A percentile compares a stretch with the other conserved stretches of the same genome.
Evolutionary conservation across 1,140 invertebrate species (phyloP).

Genomic region (Drosophila tani): DNA sequence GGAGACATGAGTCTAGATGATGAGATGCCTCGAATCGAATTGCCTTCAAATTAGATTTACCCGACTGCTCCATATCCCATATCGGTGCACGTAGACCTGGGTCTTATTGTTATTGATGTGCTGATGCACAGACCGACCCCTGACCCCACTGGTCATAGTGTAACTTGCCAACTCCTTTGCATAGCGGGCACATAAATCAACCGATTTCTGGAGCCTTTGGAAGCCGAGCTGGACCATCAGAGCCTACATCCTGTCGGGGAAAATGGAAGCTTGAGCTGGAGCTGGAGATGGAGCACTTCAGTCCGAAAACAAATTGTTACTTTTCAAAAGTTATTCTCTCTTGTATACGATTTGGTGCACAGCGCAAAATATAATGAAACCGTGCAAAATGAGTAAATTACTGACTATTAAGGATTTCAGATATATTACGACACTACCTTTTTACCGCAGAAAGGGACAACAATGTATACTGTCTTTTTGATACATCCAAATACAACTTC

Average conservation of each 20-base stretch:
- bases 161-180: slow-evolving; percentile 6
- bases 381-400: too few species aligned
- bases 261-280: not conserved
- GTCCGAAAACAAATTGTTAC: too few species aligned
- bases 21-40: slow-evolving; percentile 34
- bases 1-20: not conserved
- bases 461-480: too few species aligned
- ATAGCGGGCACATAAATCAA: slow-evolving; percentile 7
- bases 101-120: slow-evolving; percentile 43
- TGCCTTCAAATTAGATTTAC: slow-evolving; percentile 56
- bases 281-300: too few species aligned
- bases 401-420: too few species aligned
- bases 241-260: not conserved
- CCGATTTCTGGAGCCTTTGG: not conserved
- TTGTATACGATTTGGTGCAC: slow-evolving; percentile 3
- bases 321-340: not conserved
- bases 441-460: too few species aligned
- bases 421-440: too few species aligned
- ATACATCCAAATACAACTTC: too few species aligned
- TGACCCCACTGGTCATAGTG: not conserved
- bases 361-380: too few species aligned
- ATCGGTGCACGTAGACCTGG: slow-evolving; percentile 10
- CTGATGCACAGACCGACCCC: not conserved
- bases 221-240: slow-evolving; percentile 9
- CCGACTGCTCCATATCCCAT: slow-evolving; percentile 20